Conservation (phyloP, 2,888 invertebrate species). For the Drosophila anomalata region DNA sequence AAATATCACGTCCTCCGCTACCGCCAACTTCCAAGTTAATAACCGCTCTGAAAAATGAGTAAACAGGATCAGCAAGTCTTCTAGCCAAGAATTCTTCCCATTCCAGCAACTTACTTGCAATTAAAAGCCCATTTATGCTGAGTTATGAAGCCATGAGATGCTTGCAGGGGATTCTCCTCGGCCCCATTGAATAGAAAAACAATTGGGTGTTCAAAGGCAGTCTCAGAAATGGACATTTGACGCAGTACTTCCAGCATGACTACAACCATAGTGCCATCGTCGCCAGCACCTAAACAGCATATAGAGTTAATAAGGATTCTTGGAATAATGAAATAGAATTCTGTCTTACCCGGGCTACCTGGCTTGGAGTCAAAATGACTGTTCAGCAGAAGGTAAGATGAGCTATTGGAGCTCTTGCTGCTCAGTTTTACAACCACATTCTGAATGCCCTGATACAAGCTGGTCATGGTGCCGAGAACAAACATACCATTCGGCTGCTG, state of each 20-base stretch:
- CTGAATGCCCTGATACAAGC: slow-evolving; percentile 81
- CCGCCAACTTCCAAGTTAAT: slow-evolving; percentile 97
- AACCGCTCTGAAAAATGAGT: slow-evolving; percentile 86
- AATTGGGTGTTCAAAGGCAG: slow-evolving; percentile 85
- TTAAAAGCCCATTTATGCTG: slow-evolving; percentile 92
- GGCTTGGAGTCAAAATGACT: slow-evolving; percentile 97
- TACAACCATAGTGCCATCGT: slow-evolving; percentile 87
- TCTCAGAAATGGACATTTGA: slow-evolving; percentile 81
- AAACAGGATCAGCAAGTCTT: background rate
- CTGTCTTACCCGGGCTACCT: slow-evolving; percentile 88
- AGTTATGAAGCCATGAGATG: slow-evolving; percentile 88
- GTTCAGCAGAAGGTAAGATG: slow-evolving; percentile 88
- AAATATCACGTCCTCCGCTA: slow-evolving; percentile 93
- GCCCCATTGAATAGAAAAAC: slow-evolving; percentile 89
- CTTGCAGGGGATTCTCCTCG: slow-evolving; percentile 88
- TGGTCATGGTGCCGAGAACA: slow-evolving; percentile 65
- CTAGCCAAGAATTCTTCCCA: background rate
- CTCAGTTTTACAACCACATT: slow-evolving; percentile 81
- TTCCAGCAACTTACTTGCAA: slow-evolving; percentile 81
- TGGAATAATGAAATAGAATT: too few species aligned
- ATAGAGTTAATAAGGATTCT: background rate
- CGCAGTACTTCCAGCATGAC: slow-evolving; percentile 87
- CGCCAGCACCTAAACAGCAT: slow-evolving; percentile 84
- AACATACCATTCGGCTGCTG: slow-evolving; percentile 79
- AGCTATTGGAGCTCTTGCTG: slow-evolving; percentile 67